These are phyloP conservation scores for Prinia subflava DNA, from an alignment of 2,113 vertebrate genomes.

Conservation along the genomic window DNA sequence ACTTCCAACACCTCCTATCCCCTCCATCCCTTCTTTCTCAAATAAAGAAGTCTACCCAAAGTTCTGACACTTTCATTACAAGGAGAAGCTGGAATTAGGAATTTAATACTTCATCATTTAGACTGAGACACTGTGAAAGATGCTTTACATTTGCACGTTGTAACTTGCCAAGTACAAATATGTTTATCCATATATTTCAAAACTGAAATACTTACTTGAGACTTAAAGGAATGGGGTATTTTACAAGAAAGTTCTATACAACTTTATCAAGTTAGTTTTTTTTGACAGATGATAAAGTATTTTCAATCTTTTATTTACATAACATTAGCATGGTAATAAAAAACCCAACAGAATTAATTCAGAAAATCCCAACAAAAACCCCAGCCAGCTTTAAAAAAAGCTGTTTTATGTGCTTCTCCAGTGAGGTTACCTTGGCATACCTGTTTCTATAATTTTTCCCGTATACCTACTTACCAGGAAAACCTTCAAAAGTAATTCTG, in stretches of 20 bases:
- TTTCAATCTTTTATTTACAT: neutral
- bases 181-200: neutral
- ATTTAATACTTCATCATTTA: neutral
- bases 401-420: neutral
- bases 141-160: neutral
- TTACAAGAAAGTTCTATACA: neutral
- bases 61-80: neutral
- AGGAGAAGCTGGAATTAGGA: neutral
- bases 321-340: neutral
- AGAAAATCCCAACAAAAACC: neutral
- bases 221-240: neutral
- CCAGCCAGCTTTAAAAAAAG: neutral
- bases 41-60: neutral
- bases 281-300: neutral
- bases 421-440: neutral
- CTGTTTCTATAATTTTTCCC: neutral
- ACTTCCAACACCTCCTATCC: neutral
- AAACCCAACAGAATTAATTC: neutral
- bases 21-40: neutral
- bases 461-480: conserved; percentile 78
- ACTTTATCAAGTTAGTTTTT: neutral
- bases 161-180: neutral
- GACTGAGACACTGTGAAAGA: neutral
- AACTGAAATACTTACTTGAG: neutral
- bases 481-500: conserved; percentile 84